These are phyloP conservation scores for Diphyllodes magnificus DNA, from an alignment of 2,113 vertebrate species.

Conservation along the genomic window DNA sequence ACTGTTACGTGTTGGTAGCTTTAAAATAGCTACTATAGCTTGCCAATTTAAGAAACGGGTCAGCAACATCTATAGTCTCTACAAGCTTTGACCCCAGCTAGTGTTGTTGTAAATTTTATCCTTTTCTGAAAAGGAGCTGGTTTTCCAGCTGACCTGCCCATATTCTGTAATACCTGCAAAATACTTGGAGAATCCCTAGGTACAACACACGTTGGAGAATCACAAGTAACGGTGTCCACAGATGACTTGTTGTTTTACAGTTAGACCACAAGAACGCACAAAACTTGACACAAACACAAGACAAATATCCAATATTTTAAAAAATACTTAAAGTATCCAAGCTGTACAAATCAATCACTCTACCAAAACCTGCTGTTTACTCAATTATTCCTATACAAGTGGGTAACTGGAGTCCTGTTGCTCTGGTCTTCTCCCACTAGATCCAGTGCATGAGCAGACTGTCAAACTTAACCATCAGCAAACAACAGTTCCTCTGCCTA, in stretches of 20 bases:
- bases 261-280: not conserved
- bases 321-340: not conserved
- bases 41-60: not conserved
- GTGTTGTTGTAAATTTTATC: not conserved
- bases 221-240: rapidly evolving
- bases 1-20: not conserved
- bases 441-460: not conserved
- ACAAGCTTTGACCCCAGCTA: not conserved
- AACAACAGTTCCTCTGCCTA: not conserved
- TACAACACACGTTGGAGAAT: not conserved
- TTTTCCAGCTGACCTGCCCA: not conserved
- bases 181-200: not conserved
- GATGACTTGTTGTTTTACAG: not conserved
- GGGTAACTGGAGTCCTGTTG: not conserved
- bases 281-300: not conserved
- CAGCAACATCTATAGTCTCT: not conserved
- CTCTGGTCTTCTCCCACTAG: not conserved
- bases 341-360: not conserved
- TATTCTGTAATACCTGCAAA: not conserved
- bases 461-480: not conserved
- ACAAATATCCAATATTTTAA: not conserved
- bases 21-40: not conserved
- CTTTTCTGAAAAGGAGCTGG: not conserved
- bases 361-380: not conserved
- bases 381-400: not conserved